A percentile compares a stretch with the other conserved stretches of the same genome.
Evolutionary conservation across 1,140 invertebrate species (phyloP).

Genomic region (Chlorops oryzae): DNA sequence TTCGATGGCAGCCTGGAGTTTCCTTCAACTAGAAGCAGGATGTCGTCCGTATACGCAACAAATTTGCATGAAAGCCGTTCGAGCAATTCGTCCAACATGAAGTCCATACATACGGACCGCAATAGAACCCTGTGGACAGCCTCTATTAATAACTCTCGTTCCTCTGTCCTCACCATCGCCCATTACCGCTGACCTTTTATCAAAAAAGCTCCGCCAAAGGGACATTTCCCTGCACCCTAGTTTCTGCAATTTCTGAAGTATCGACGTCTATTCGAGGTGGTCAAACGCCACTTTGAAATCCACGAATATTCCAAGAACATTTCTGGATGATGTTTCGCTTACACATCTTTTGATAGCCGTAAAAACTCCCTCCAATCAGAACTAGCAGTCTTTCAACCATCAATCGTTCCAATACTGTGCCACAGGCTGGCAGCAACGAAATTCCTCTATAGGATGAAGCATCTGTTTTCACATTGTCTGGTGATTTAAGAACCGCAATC

Average conservation of each 20-base stretch:
- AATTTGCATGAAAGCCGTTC: neutral
- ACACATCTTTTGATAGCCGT: no score
- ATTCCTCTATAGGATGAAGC: constrained; percentile 31
- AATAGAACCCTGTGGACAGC: no score
- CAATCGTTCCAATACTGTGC: constrained; percentile 30
- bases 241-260: neutral
- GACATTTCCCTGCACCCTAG: neutral
- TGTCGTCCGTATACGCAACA: neutral
- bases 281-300: no score
- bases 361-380: neutral
- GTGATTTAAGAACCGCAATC: constrained; percentile 23
- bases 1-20: neutral
- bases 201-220: no score
- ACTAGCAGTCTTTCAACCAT: constrained; percentile 16
- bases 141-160: no score
- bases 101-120: no score
- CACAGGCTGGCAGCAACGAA: constrained; percentile 23
- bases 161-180: no score
- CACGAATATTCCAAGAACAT: neutral
- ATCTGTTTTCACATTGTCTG: neutral
- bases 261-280: neutral
- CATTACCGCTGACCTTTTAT: no score
- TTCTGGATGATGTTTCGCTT: no score
- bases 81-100: no score
- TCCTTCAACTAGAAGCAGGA: neutral